Percentiles rank a stretch among this genome's conserved stretches.
These are phyloP conservation scores for Lycodopsis pacificus DNA, from an alignment of 2,797 vertebrate species.

Conservation along the genomic window DNA sequence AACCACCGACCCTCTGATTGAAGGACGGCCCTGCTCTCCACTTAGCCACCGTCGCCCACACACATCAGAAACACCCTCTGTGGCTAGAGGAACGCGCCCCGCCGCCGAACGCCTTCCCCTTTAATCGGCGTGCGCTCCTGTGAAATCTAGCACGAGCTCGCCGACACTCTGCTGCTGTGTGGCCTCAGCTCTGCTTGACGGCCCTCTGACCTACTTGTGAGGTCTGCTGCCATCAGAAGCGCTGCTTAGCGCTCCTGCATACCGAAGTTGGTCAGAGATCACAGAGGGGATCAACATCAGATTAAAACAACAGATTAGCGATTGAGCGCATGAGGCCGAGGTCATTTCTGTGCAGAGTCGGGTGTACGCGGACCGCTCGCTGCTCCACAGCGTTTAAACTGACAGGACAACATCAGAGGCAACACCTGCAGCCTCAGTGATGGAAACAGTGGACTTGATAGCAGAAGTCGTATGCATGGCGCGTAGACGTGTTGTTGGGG, in stretches of 20 bases:
- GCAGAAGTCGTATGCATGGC: background rate
- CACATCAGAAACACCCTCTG: slow-evolving; percentile 16
- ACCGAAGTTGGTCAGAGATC: slow-evolving; percentile 75
- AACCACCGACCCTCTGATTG: too few species aligned
- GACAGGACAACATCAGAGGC: background rate
- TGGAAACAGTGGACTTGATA: background rate
- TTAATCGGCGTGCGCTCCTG: slow-evolving; percentile 74
- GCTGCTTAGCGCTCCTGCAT: slow-evolving; percentile 52
- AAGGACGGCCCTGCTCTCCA: too few species aligned
- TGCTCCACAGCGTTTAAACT: background rate
- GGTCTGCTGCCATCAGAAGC: slow-evolving; percentile 52
- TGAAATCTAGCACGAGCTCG: slow-evolving; percentile 78
- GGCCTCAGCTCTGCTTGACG: slow-evolving; percentile 66
- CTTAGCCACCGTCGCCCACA: too few species aligned
- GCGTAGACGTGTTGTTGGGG: slow-evolving; percentile 17
- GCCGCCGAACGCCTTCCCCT: slow-evolving; percentile 70
- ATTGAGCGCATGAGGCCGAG: slow-evolving; percentile 24
- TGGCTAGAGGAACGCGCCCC: slow-evolving; percentile 66
- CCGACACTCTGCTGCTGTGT: slow-evolving; percentile 78
- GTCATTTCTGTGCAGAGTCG: slow-evolving; percentile 1
- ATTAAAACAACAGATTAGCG: slow-evolving; percentile 72
- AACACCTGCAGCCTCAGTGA: background rate
- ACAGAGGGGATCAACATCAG: slow-evolving; percentile 67
- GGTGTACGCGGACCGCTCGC: background rate
- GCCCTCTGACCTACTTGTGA: slow-evolving; percentile 78